Evolutionary conservation across 2,888 invertebrate genomes (phyloP).

Genomic region (Drosophila mettleri): DNA sequence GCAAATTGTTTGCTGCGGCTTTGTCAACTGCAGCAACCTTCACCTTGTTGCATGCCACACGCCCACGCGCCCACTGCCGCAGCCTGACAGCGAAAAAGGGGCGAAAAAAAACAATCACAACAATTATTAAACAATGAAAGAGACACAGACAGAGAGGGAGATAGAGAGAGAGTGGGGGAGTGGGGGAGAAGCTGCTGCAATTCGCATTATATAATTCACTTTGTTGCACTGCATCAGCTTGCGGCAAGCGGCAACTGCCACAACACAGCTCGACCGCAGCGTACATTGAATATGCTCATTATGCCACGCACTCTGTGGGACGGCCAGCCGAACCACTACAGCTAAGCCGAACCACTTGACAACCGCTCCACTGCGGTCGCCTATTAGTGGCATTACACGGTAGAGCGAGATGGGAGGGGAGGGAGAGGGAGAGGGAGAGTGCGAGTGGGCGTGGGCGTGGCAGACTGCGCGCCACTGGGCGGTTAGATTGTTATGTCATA

Average conservation of each 20-base stretch:
- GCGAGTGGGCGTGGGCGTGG: not conserved
- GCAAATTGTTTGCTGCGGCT: constrained; percentile 63
- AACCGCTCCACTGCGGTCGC: constrained; percentile 32
- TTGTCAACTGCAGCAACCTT: constrained; percentile 78
- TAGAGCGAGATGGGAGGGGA: too few species aligned
- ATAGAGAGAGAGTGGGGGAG: not conserved
- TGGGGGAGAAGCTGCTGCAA: constrained; percentile 11
- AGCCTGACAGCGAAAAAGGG: constrained; percentile 29
- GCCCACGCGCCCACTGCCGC: constrained; percentile 22
- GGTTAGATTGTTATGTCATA: not conserved
- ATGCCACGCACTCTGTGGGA: constrained; percentile 65
- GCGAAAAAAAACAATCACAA: constrained; percentile 33
- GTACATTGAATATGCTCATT: constrained; percentile 63
- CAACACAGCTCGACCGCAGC: constrained; percentile 44
- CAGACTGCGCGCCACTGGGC: not conserved
- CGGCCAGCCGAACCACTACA: constrained; percentile 14
- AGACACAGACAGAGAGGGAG: not conserved
- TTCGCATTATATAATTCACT: constrained; percentile 48
- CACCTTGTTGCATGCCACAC: constrained; percentile 67
- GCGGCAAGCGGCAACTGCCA: constrained; percentile 34
- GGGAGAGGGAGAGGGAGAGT: not conserved
- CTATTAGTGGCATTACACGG: not conserved
- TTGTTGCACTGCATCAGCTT: constrained; percentile 42
- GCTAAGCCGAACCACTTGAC: constrained; percentile 16
- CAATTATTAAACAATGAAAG: constrained; percentile 4